Percentiles rank a stretch among this genome's conserved stretches.
Conservation (phyloP, 2,113 vertebrate species). For the Polyodon spathula region DNA sequence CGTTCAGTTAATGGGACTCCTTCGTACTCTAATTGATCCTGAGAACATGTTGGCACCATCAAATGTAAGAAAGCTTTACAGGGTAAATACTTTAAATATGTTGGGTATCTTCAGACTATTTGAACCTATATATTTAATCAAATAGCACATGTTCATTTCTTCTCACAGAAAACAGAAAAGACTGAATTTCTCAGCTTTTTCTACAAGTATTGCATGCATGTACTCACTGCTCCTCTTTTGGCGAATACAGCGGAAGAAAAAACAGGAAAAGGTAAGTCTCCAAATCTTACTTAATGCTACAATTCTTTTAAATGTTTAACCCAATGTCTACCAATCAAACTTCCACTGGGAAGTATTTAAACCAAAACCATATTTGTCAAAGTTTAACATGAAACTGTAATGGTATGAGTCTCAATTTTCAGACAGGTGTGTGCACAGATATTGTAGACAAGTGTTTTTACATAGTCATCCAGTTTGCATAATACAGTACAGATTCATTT, state of each 20-base stretch:
- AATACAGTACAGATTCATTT: too few relatives aligned
- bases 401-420: too few relatives aligned
- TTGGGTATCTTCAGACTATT: background rate
- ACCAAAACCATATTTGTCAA: too few relatives aligned
- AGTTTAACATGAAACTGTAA: too few relatives aligned
- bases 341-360: too few relatives aligned
- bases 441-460: too few relatives aligned
- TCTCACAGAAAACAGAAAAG: constrained; percentile 91
- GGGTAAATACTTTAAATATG: background rate
- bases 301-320: too few relatives aligned
- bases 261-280: constrained; percentile 68
- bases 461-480: too few relatives aligned
- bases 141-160: constrained; percentile 10
- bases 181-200: constrained; percentile 97
- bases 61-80: constrained; percentile 67
- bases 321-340: too few relatives aligned
- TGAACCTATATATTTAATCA: too few relatives aligned
- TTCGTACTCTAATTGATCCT: constrained; percentile 91
- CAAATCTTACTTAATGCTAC: too few relatives aligned
- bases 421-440: too few relatives aligned
- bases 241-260: constrained; percentile 89
- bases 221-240: constrained; percentile 89
- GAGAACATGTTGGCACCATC: constrained; percentile 96
- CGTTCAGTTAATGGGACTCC: constrained; percentile 93
- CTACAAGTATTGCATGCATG: constrained; percentile 99